These are phyloP conservation scores for Pegea sp. DNA, from an alignment of 23 tunicate species.

Conservation along the genomic window DNA sequence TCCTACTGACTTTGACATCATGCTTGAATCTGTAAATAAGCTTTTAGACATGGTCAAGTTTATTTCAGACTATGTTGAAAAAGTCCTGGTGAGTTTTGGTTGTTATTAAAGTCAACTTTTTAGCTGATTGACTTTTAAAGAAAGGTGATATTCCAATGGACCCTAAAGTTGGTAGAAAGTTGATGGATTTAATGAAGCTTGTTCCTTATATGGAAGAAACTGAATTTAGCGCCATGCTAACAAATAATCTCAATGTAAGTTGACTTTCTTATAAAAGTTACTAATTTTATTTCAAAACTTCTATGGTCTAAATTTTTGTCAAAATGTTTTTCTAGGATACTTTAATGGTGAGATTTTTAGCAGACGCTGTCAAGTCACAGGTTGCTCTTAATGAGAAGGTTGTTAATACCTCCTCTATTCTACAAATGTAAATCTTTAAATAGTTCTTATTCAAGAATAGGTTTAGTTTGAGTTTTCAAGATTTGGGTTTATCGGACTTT, in stretches of 20 bases:
- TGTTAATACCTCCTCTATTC: slow-evolving; percentile 59
- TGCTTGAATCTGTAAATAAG: slow-evolving; percentile 25
- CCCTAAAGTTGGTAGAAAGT: slow-evolving; percentile 47
- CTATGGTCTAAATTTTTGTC: background rate
- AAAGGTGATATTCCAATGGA: slow-evolving; percentile 39
- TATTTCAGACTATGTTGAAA: slow-evolving; percentile 25
- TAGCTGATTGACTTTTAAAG: slow-evolving; percentile 2
- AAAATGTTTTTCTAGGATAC: slow-evolving; percentile 37
- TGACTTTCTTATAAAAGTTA: background rate
- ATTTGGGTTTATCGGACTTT: too few relatives aligned
- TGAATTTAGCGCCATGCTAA: slow-evolving; percentile 71
- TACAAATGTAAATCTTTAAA: too few relatives aligned
- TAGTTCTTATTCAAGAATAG: too few relatives aligned
- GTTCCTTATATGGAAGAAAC: slow-evolving; percentile 85
- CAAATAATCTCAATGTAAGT: slow-evolving; percentile 80
- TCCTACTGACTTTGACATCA: slow-evolving; percentile 64
- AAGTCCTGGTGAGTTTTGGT: slow-evolving; percentile 40
- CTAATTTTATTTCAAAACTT: too few relatives aligned
- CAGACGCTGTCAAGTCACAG: slow-evolving; percentile 65
- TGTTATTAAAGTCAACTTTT: background rate
- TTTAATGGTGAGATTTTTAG: slow-evolving; percentile 61
- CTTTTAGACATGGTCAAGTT: slow-evolving; percentile 31
- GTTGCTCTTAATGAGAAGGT: slow-evolving; percentile 66
- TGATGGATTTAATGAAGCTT: slow-evolving; percentile 44
- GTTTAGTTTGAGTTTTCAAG: too few relatives aligned